Evolutionary conservation across 1,140 invertebrate species (phyloP).

Genomic region (Bilobella aurantiaca): DNA sequence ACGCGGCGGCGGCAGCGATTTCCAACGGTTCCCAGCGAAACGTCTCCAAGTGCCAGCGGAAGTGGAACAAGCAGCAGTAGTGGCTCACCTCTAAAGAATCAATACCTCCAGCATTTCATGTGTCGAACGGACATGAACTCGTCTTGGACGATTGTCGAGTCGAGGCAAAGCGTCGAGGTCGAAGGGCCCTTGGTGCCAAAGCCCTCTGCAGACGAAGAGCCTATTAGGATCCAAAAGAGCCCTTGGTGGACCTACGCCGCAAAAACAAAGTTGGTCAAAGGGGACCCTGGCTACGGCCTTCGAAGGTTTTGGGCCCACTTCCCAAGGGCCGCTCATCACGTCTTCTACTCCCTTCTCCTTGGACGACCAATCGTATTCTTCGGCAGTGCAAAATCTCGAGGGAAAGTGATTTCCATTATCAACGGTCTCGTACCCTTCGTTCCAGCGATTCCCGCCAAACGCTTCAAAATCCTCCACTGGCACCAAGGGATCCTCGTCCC

Average conservation of each 20-base stretch:
- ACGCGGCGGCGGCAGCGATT: background rate
- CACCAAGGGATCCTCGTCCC: constrained; percentile 35
- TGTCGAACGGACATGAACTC: background rate
- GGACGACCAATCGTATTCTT: constrained; percentile 35
- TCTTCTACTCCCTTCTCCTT: constrained; percentile 36
- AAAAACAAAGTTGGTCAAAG: constrained; percentile 14
- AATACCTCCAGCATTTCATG: background rate
- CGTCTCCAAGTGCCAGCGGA: too few species aligned
- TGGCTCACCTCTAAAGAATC: background rate
- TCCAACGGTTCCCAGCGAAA: too few species aligned
- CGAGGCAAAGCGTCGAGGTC: background rate
- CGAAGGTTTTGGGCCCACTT: constrained; percentile 34
- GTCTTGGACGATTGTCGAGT: background rate
- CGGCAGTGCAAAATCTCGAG: constrained; percentile 20
- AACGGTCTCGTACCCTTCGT: constrained; percentile 24
- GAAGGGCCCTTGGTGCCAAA: too few species aligned
- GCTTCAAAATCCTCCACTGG: constrained; percentile 33
- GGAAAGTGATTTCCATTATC: constrained; percentile 24
- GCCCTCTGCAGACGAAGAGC: background rate
- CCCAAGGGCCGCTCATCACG: constrained; percentile 31
- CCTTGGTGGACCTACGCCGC: constrained; percentile 21
- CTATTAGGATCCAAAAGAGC: constrained; percentile 20
- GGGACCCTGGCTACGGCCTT: constrained; percentile 30
- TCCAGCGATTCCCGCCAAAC: constrained; percentile 19
- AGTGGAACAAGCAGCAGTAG: too few species aligned